Evolutionary conservation across 1,140 invertebrate genomes (phyloP), one percentile per base, ranked within the genome.

Genomic region (Adelges cooleyi): DNA sequence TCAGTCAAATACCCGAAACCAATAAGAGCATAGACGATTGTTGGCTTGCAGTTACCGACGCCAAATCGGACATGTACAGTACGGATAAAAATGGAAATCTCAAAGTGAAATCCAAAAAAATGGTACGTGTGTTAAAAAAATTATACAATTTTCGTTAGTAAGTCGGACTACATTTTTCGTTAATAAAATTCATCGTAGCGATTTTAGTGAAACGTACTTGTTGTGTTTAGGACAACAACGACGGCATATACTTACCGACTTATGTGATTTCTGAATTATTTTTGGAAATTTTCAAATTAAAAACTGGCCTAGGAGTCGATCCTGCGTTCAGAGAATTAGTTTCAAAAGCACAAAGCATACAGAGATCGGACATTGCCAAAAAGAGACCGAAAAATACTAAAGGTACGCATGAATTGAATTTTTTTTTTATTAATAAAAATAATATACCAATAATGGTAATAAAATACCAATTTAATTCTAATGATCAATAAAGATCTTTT

Each of bases 1-100:
- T 33, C 20, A 62, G 56, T 33, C 42, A 62, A 48, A 48, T 62
- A 22, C 56, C 56, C 29, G n/a, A n/a, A 48, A 33, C n/a, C n/a
- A 48, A 33, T 6, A 33, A 33, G 11, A 33, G 5, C 5, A 11
- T 6, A 6, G 11, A 6, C 11, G 29, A 33, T 33, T 5, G 5
- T 6, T 33, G 29, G 29, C 5, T 6, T 33, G 5, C 29, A 33
- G 29, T 33, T 33, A 33, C 5, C 11, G 29, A 33, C 11, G 11
- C 29, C 11, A 33, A 33, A 33, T 33, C 29, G 11, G 17, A 48
- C 17, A 18, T 18, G 3, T 44, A 17, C 4, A 38, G 36, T 38
- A 8, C 40, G 8, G 40, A 11, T 44, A 44, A 44, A 44, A 5
- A 4, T 44, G 15, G 3, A 3, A 44, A 5, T 33, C 5, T 6